phyloP scores from a whole-genome alignment of 2,113 vertebrate species.

The Microcebus jonahi region DNA sequence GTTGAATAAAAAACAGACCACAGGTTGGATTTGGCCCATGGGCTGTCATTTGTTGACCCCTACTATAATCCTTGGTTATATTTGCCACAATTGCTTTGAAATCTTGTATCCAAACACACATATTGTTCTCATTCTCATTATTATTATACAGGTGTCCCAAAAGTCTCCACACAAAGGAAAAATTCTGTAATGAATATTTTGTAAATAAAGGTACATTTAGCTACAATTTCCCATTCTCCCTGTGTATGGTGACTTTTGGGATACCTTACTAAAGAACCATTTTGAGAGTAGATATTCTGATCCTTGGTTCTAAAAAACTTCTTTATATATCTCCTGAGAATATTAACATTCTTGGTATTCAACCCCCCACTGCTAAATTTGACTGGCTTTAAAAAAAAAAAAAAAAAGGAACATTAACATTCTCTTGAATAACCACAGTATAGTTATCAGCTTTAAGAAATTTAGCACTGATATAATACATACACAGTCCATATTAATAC shows the following conservation, averaged over 20 bases:
- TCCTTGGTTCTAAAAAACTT: neutral
- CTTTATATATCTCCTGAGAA: conserved; percentile 13
- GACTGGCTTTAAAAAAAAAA: too few species aligned
- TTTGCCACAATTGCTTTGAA: conserved; percentile 2
- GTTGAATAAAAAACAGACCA: neutral
- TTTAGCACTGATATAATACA: neutral
- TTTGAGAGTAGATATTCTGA: neutral
- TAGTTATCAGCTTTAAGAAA: neutral
- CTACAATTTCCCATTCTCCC: too few species aligned
- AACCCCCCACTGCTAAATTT: too few species aligned
- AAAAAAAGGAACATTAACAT: neutral
- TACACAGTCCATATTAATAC: neutral
- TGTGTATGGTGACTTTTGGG: too few species aligned
- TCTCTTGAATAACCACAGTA: neutral
- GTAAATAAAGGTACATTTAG: too few species aligned
- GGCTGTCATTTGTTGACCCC: neutral
- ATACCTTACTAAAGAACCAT: neutral
- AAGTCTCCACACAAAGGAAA: too few species aligned
- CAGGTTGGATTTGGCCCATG: neutral
- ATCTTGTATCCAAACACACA: neutral
- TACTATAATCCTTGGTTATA: neutral
- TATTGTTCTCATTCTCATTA: neutral
- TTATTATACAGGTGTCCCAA: neutral
- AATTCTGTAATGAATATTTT: too few species aligned
- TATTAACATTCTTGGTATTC: neutral